A percentile compares a stretch with the other conserved stretches of the same genome.
phyloP scores from a whole-genome alignment of 1,140 invertebrate genomes.

The Oreohelix idahoensis region DNA sequence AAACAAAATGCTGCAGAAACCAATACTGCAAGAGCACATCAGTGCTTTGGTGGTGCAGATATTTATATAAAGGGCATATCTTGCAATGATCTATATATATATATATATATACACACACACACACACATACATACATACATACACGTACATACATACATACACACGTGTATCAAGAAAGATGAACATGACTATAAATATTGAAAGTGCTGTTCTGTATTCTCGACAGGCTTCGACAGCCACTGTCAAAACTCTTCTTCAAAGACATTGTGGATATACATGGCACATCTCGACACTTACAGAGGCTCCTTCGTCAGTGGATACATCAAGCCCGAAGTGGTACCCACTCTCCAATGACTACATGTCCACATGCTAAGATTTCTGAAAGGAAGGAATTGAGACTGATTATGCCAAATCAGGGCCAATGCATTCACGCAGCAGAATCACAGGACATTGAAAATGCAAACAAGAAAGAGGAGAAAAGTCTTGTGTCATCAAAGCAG shows the following conservation, averaged over 20 bases:
- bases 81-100: too few species aligned
- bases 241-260: conserved; percentile 32
- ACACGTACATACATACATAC: too few species aligned
- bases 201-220: background rate
- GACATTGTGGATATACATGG: conserved; percentile 39
- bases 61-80: too few species aligned
- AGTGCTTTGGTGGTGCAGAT: too few species aligned
- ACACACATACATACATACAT: too few species aligned
- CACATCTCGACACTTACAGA: conserved; percentile 22
- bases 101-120: too few species aligned
- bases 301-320: conserved; percentile 37
- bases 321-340: background rate
- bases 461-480: background rate
- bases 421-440: too few species aligned
- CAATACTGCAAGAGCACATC: too few species aligned
- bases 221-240: conserved; percentile 33
- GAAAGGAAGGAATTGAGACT: background rate
- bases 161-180: too few species aligned
- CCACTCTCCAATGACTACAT: background rate
- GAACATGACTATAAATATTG: background rate
- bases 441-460: background rate
- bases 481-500: background rate
- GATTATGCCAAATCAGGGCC: background rate
- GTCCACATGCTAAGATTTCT: background rate
- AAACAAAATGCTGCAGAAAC: too few species aligned